Base-by-base conservation (phyloP, 2,888 invertebrate species). In the Torymus auratus region DNA sequence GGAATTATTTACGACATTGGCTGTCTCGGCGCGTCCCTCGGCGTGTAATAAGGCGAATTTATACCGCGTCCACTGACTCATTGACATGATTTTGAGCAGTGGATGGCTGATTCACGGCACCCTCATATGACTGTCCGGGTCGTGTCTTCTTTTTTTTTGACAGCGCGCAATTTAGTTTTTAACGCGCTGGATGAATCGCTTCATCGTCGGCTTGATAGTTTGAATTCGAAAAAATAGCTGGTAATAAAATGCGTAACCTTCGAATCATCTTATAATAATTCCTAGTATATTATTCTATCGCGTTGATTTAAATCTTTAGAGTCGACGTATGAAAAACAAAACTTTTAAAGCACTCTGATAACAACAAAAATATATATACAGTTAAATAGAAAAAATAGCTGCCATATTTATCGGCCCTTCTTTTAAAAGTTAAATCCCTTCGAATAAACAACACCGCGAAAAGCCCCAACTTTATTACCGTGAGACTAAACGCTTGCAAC, bases 1-100 rank as follows among this genome's bases (percentile, higher is more conserved):
- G 61, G 55, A 75, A 80, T 76, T 80, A 80, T 80, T 76, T 71
- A 76, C 71, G 80, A 50, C 75, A 80, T 76, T 80, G 75, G 70
- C 65, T 79, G 41, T 41, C 41, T 41, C 41, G n/a, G n/a, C n/a
- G n/a, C 7, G 41, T 41, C 7, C 1, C 41, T 41, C 41, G 41
- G 41, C 41, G 7, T 41, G 13, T 75, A 80, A 80, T 80, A 41
- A 64, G 60, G 65, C 60, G 62, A 80, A 71, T 75, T 80, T 74
- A 62, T 71, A 72, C 41, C 67, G 41, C 62, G 41, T 41, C 41
- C 28, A 77, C 81, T 77, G 68, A 69, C 77, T 81, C 77, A 77
- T 77, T 77, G 77, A 69, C 77, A 81, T 77, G 77, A 77, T 73
- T 81, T 81, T 68, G n/a, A 7, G 53, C 2, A 4, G 41, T 28